A percentile compares a stretch with the other conserved stretches of the same genome.
Conservation (phyloP, 1,140 invertebrate species). For the Pogonomyrmex barbatus region DNA sequence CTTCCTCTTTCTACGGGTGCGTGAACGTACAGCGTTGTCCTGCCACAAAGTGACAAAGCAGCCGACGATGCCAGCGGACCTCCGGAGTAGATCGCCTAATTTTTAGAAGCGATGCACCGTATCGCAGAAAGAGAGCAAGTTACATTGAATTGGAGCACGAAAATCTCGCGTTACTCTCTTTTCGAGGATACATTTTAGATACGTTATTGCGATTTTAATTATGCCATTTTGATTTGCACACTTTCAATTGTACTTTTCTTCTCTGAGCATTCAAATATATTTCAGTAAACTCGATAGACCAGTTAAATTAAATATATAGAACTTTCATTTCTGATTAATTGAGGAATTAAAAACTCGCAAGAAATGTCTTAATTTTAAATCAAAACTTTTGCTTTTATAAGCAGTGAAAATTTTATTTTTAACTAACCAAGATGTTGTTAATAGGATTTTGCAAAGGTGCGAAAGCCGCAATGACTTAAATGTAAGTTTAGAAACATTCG, state of each 20-base stretch:
- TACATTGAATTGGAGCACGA: conserved; percentile 50
- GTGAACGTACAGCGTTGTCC: conserved; percentile 63
- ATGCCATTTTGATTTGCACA: not conserved
- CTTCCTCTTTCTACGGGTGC: conserved; percentile 65
- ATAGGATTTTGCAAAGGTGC: conserved; percentile 18
- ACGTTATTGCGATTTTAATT: conserved; percentile 3
- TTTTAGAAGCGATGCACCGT: conserved; percentile 32
- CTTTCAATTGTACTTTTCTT: not conserved
- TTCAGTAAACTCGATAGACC: not conserved
- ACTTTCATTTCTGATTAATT: not conserved
- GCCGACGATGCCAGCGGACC: conserved; percentile 47
- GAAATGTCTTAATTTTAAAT: conserved; percentile 27
- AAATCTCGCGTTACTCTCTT: conserved; percentile 33
- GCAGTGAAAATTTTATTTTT: conserved; percentile 2
- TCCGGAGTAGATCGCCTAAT: conserved; percentile 65
- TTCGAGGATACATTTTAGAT: conserved; percentile 5
- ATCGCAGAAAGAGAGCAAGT: conserved; percentile 23
- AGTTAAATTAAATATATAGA: not conserved
- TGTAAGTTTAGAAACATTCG: not conserved
- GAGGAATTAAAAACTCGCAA: not conserved
- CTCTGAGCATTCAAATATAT: not conserved
- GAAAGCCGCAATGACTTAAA: not conserved
- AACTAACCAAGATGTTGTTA: not conserved
- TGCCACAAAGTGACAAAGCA: conserved; percentile 63
- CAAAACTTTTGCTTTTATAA: not conserved